Base-by-base conservation (phyloP, 2,797 vertebrate genomes). In the Macrochelys suwanniensis region DNA sequence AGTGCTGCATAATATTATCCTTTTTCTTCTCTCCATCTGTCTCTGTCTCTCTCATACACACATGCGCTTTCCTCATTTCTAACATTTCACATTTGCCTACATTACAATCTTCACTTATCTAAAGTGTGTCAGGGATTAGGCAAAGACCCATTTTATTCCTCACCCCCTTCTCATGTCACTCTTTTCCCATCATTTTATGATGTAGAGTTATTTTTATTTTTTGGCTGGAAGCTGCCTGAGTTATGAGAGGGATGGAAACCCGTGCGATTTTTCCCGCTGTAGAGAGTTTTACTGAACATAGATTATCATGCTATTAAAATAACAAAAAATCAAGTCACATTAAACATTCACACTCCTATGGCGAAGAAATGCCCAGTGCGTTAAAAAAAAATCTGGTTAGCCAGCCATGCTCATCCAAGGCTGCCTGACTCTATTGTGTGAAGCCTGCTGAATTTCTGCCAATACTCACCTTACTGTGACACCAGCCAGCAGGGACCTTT, bases 291-390 rank as follows among this genome's bases (percentile, higher is more conserved):
- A 82, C 84, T 87, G 85, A 82, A 87, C 90, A 49, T 77, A 95
- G 80, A 94, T 94, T 74, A 96, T 76, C 85, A 90, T 82, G 33
- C 50, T 92, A 88, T 90, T 89, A 89, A 84, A 82, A 95, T 61
- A 96, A 91, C 85, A 94, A 95, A 97, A 96, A 96, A 87, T 21
- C 25, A 80, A 87, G 76, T 84, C 88, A 28, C 51, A 74, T 82
- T 82, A 82, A 80, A 59, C 51, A 92, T 83, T 80, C 88, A 91
- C 81, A 85, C 85, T 59, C 89, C 57, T 87, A 89, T 50, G 17
- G 16, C 5, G n/a, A 95, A 80, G 49, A 91, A 82, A 90, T 87
- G 81, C 42, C 85, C 91, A 47, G 42, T 61, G 23, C 26, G 78
- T 84, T 53, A 53, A 59, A 90, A 94, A 81, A 79, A 59, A n/a